A percentile compares a stretch with the other conserved stretches of the same genome.
phyloP scores from a whole-genome alignment of 2,888 invertebrate genomes.

The Endomychus coccineus region DNA sequence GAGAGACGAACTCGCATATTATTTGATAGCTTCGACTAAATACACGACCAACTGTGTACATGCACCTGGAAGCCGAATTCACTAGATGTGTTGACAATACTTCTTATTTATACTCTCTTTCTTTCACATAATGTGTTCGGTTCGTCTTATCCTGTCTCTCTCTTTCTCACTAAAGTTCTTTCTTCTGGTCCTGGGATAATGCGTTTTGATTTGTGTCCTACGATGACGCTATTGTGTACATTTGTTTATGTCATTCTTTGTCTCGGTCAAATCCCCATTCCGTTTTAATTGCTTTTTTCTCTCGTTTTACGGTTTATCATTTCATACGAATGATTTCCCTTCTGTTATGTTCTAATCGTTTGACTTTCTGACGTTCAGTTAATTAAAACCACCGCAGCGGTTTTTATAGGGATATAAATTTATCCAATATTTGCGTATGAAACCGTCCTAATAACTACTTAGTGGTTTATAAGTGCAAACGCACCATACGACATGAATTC shows the following conservation, averaged over 20 bases:
- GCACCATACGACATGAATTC: too few relatives aligned
- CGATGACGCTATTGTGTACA: conserved; percentile 30
- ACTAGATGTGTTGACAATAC: conserved; percentile 35
- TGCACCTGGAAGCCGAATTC: conserved; percentile 32
- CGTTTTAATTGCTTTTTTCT: conserved; percentile 22
- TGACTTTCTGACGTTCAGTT: too few relatives aligned
- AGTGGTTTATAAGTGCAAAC: too few relatives aligned
- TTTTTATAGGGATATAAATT: too few relatives aligned
- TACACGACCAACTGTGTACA: conserved; percentile 15
- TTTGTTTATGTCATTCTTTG: conserved; percentile 27
- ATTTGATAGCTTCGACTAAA: conserved; percentile 10
- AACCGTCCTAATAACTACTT: too few relatives aligned
- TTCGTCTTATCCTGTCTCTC: conserved; percentile 14
- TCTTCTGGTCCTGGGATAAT: conserved; percentile 26
- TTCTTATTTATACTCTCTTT: conserved; percentile 24
- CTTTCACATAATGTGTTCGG: conserved; percentile 8
- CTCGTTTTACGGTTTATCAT: conserved; percentile 10
- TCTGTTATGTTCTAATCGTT: too few relatives aligned
- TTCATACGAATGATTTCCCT: too few relatives aligned
- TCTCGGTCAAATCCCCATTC: conserved; percentile 16
- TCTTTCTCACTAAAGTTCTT: conserved; percentile 18
- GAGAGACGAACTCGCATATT: conserved; percentile 12
- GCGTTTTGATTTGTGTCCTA: conserved; percentile 35
- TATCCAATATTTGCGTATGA: too few relatives aligned
- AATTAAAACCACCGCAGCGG: too few relatives aligned